A percentile compares a stretch with the other conserved stretches of the same genome.
These are phyloP conservation scores for Psilanteris sp. DNA, from an alignment of 1,140 invertebrate species.

Conservation along the genomic window DNA sequence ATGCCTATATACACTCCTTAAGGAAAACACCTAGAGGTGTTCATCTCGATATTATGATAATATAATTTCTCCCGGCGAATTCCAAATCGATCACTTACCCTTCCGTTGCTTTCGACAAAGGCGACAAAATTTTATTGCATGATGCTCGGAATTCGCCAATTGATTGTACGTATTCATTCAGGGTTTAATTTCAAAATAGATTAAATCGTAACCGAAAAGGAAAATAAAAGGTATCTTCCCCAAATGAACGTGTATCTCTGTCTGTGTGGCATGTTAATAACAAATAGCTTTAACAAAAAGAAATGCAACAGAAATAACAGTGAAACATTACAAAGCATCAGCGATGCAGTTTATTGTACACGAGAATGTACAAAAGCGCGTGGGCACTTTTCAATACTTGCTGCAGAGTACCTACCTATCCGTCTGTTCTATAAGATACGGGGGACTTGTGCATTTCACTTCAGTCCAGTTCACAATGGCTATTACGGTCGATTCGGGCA, in stretches of 20 bases:
- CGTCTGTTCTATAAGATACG: slow-evolving; percentile 58
- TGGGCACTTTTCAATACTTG: slow-evolving; percentile 55
- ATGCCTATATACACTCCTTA: too few species aligned
- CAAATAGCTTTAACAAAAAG: slow-evolving; percentile 18
- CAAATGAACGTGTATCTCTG: neutral
- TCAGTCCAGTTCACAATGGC: slow-evolving; percentile 63
- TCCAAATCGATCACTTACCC: too few species aligned
- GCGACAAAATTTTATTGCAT: slow-evolving; percentile 5
- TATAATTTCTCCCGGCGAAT: too few species aligned
- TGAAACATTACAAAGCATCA: slow-evolving; percentile 53
- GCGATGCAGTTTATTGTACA: slow-evolving; percentile 54
- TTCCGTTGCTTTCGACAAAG: too few species aligned
- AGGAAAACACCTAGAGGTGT: too few species aligned
- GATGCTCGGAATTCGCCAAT: neutral
- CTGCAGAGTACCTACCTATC: slow-evolving; percentile 50
- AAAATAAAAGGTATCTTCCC: neutral
- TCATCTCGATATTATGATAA: too few species aligned
- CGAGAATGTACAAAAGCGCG: slow-evolving; percentile 48
- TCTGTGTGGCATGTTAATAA: slow-evolving; percentile 23
- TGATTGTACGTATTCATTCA: slow-evolving; percentile 3
- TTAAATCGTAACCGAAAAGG: neutral
- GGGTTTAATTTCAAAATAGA: slow-evolving; percentile 16
- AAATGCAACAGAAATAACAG: slow-evolving; percentile 44
- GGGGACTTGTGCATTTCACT: slow-evolving; percentile 61
- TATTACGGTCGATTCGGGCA: slow-evolving; percentile 59